Evolutionary conservation across 1,140 invertebrate genomes (phyloP).

Genomic region (Camponotus pennsylvanicus): DNA sequence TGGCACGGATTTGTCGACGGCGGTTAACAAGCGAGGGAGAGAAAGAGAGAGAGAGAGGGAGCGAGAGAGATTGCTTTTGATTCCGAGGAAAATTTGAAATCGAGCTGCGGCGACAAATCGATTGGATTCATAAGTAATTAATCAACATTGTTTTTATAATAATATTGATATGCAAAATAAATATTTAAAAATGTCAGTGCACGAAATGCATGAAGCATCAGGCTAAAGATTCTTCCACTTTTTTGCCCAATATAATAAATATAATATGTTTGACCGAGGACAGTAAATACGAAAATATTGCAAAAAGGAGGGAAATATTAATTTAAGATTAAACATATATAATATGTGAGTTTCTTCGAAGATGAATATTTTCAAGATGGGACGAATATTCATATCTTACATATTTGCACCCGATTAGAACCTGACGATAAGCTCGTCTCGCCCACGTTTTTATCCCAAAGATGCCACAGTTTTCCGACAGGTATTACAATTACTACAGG

Average conservation of each 20-base stretch:
- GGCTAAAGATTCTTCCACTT: background rate
- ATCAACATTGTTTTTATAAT: constrained; percentile 3
- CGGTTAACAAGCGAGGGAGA: constrained; percentile 24
- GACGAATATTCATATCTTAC: background rate
- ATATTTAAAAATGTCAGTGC: background rate
- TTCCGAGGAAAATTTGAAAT: constrained; percentile 23
- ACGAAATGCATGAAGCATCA: background rate
- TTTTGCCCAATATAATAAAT: background rate
- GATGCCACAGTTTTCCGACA: background rate
- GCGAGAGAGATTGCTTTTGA: constrained; percentile 33
- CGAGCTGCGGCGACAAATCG: background rate
- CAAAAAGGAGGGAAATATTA: background rate
- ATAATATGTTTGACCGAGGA: background rate
- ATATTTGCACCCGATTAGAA: background rate
- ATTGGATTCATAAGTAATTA: constrained; percentile 4
- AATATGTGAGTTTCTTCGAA: background rate
- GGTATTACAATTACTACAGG: background rate
- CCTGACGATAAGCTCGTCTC: background rate
- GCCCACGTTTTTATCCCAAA: too few species aligned
- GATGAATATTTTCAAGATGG: background rate
- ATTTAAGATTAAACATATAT: background rate
- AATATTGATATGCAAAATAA: background rate
- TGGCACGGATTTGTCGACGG: constrained; percentile 48
- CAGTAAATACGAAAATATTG: background rate
- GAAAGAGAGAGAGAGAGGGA: background rate